phyloP scores from a whole-genome alignment of 2,797 vertebrate species.

The Chloroceryle amazona region DNA sequence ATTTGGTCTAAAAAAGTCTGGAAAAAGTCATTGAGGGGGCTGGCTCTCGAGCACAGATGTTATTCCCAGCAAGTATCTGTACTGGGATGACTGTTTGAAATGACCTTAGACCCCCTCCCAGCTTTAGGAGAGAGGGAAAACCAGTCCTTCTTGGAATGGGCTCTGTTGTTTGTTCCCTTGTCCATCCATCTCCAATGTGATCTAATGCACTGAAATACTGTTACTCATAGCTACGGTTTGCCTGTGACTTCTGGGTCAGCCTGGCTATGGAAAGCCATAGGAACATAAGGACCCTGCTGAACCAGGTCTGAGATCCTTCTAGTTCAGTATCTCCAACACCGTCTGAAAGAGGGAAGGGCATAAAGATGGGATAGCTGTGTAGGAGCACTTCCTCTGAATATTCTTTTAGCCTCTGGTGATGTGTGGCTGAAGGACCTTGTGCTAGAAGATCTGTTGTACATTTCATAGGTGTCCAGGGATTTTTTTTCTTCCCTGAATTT shows the following conservation, averaged over 20 bases:
- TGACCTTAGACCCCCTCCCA: background rate
- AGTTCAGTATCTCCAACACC: background rate
- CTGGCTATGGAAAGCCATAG: background rate
- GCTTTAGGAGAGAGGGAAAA: background rate
- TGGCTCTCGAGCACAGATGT: background rate
- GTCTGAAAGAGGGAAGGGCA: background rate
- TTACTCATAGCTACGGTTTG: background rate
- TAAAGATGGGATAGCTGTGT: background rate
- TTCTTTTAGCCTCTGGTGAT: background rate
- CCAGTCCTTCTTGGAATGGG: background rate
- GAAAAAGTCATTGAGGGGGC: background rate
- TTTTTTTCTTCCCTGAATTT: background rate
- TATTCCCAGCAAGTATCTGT: background rate
- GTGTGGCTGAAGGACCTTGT: background rate
- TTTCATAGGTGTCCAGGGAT: background rate
- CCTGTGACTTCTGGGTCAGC: background rate
- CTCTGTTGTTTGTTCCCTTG: background rate
- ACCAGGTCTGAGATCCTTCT: background rate
- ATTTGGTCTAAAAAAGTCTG: constrained; percentile 21
- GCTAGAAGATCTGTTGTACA: background rate
- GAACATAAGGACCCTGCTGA: background rate
- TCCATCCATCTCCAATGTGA: background rate
- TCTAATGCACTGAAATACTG: background rate
- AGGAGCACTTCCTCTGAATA: background rate
- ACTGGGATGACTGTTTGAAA: background rate